Base-by-base conservation (phyloP, 2,797 vertebrate genomes). In the Gadopsis bispinosus region DNA sequence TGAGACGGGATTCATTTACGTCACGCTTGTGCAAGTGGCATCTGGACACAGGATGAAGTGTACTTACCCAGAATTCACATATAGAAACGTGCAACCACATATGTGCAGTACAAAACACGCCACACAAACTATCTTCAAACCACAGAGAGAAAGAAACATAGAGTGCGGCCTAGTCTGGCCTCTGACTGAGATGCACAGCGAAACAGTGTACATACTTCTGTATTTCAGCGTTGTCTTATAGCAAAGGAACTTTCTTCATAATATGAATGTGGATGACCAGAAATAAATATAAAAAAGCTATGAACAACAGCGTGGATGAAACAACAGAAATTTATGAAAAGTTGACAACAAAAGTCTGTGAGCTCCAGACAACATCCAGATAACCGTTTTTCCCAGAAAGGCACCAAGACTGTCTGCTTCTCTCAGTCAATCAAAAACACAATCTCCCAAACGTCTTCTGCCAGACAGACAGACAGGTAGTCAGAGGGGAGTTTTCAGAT, bases 61-160 rank as follows among this genome's bases (percentile, higher is more conserved):
- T 90, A 92, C 91, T 93, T 92, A 92, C 92, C 88, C 81, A 31
- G 7, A 83, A 69, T 58, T 71, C 71, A 87, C 81, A 76, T 1
- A 70, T 4, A 80, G 48, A 83, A 60, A 81, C 14, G 69, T 77
- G 79, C 75, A 82, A 81, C 62, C 76, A 80, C 69, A 43, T 35
- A 39, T 59, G 75, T 77, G 67, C 60, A 63, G 39, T 59, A 67
- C 50, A 54, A 35, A 81, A 66, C 4, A 78, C 43, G 51, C 26
- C n/a, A 85, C 51, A 74, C 2, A 39, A 20, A 65, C 67, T 41
- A 39, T 29, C 33, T 54, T 70, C n/a, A 39, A 73, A 69, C 63
- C 33, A 80, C 31, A 69, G 29, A 56, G 50, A 78, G 33, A 65
- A 54, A 13, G 33, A 37, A 54, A 65, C 16, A 73, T 1, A 69